A percentile compares a stretch with the other conserved stretches of the same genome.
Conservation (phyloP, 2,113 vertebrate genomes). For the Apodemus speciosus region DNA sequence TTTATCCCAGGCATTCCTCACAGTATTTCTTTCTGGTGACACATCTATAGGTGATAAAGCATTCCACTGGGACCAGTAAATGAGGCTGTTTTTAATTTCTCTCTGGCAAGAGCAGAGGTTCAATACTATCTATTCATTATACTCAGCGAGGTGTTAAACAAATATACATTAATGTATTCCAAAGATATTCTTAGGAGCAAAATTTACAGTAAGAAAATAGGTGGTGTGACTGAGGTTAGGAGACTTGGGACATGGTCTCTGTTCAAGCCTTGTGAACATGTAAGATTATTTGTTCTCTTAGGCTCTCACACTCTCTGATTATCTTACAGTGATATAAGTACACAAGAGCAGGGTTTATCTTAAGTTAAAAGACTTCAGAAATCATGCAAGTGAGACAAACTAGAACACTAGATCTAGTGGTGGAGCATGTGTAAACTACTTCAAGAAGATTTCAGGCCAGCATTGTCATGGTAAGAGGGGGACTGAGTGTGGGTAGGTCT, state of each 20-base stretch:
- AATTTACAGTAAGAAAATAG: conserved; percentile 28
- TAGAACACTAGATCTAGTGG: background rate
- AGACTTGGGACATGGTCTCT: background rate
- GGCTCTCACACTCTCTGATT: background rate
- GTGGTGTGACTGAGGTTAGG: background rate
- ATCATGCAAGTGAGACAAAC: background rate
- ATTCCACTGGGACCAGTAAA: conserved; percentile 24
- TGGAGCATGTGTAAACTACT: background rate
- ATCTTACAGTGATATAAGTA: background rate
- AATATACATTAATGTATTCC: background rate
- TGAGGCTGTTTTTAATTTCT: conserved; percentile 34
- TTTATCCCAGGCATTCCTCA: conserved; percentile 7
- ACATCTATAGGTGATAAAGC: conserved; percentile 34
- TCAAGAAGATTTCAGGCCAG: background rate
- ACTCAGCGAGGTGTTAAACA: conserved; percentile 39
- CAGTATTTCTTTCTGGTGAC: conserved; percentile 43
- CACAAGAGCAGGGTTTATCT: background rate
- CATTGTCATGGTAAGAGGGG: background rate
- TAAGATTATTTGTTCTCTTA: background rate
- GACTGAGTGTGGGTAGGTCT: background rate
- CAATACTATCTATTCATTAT: conserved; percentile 40
- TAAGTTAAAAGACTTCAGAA: background rate
- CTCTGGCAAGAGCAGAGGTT: conserved; percentile 22
- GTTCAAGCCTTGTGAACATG: background rate
- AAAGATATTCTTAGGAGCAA: background rate